Base-by-base conservation (phyloP, 2,888 invertebrate species). In the Pachydiplax longipennis region DNA sequence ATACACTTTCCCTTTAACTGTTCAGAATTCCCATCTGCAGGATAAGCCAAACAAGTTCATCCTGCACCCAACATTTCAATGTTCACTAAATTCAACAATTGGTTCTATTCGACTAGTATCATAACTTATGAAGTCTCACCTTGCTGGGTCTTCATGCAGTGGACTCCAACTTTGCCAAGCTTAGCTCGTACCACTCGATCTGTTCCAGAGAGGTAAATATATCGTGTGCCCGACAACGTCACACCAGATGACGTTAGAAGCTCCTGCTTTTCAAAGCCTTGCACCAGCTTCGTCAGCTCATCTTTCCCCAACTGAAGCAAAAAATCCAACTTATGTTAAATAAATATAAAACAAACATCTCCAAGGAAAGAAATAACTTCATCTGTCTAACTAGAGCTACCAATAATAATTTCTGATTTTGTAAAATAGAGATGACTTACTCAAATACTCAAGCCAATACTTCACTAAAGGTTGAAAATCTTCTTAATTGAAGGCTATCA, bases 131-230 rank as follows among this genome's bases (percentile, higher is more conserved):
- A 44, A 6, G 10, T 8, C 95, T 94, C 94, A 97, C 97, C 97
- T 96, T 98, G 98, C 95, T 96, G 96, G 95, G 98, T 98, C 96
- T 98, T 98, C 98, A 98, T 98, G 97, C 98, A 98, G 94, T 98
- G 98, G 93, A 98, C 97, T 94, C 98, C 98, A 94, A 97, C 97
- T 95, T 98, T 98, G 95, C 98, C 98, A 93, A 98, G 96, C 95
- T 98, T 98, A 95, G 98, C 98, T 95, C 98, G 97, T 95, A 98
- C 97, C 94, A 98, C 98, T 94, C 97, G 97, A 94, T 98, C 98
- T 95, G 98, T 97, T 94, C 98, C 98, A 94, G 98, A 98, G 95
- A 98, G 97, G 96, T 98, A 98, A 95, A 98, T 98, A 96, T 98
- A 98, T 95, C 98, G 97, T 95, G 96, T 96, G 93, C 98, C 98